Base-by-base conservation (phyloP, 2,888 invertebrate species). In the Macaria notata region DNA sequence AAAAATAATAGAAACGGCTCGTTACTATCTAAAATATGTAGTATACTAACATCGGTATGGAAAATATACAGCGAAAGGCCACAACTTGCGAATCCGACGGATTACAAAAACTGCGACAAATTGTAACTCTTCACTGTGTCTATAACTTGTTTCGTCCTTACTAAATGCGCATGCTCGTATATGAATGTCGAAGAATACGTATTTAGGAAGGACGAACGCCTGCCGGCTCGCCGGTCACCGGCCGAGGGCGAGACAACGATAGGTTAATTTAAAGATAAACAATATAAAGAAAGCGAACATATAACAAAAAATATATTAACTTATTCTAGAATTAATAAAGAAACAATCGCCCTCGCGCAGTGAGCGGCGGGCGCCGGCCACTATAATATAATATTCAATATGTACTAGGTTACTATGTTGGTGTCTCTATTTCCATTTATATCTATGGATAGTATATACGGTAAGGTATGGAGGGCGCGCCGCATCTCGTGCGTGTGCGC, bases 11-110 rank as follows among this genome's bases (percentile, higher is more conserved):
- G 71, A 82, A 88, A 83, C 82, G 82, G 79, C 79, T 84, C 79
- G 82, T 72, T 79, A 81, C 76, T 71, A 65, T 75, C 80, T 86
- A 83, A 68, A 72, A 63, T 78, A 71, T 83, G 83, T 81, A 83
- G 78, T 84, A 83, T 62, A 84, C 89, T 90, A 88, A 88, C 86
- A 84, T 89, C 85, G 82, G 89, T 89, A 88, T 89, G 86, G 88
- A 90, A 90, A 90, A 91, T 90, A 90, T 83, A 78, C 83, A 79
- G 76, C 76, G 80, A 83, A 82, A 79, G 69, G 66, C 59, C 78
- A 79, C 82, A 78, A 75, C 70, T 78, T 72, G 72, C 70, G 56
- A 66, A 64, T 66, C 71, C 68, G 69, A 66, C 66, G 68, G 68
- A 73, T 69, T 68, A 63, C 62, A 65, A 66, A 66, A 66, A 64